Base-by-base conservation (phyloP, 64 coral and sea anemone species). In the Pachyseris speciosa region DNA sequence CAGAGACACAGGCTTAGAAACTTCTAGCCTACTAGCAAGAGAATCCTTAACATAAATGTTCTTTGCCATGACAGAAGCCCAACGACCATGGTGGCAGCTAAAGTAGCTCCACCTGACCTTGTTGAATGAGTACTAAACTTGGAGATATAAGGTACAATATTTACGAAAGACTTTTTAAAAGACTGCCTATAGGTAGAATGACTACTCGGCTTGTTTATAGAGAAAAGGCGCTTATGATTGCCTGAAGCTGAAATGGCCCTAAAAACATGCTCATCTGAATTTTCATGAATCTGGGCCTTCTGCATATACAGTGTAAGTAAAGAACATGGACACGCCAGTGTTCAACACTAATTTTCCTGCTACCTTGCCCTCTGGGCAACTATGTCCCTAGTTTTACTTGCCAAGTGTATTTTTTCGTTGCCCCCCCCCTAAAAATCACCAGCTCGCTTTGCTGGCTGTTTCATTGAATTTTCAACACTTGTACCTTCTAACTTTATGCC, bases 141-240 rank as follows among this genome's bases (percentile, higher is more conserved):
- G 9, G 53, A 60, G 7, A 89, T 77, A 42, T 89, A 37, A 12
- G 87, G 87, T 33, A 89, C 87, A 28, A 89, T 89, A 20, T 63
- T 58, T 17, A 77, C 57, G 2, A 69, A 80, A 9, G 57, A 78
- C 44, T 67, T 90, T 38, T 90, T 90, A 27, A 90, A 90, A 2
- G 87, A 73, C 28, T 90, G 73, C 42, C 87, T 67, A 39, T 90
- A 79, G 3, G 71, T 67, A 8, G 87, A 64, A 28, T 76, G 78
- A 61, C 51, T 52, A 15, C 78, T 50, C 1, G 87, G 87, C 44
- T 89, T 89, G 30, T 79, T 89, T 11, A 48, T n/a, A 7, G 58
- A 31, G 0, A 89, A 72, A 2, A 89, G 17, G 25, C 43, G 17
- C 37, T 89, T 89, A 31, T 25, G 37, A 33, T 67, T 77, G 8